Evolutionary conservation across 2,888 invertebrate species (phyloP).

Genomic region (Diabrotica balteata): DNA sequence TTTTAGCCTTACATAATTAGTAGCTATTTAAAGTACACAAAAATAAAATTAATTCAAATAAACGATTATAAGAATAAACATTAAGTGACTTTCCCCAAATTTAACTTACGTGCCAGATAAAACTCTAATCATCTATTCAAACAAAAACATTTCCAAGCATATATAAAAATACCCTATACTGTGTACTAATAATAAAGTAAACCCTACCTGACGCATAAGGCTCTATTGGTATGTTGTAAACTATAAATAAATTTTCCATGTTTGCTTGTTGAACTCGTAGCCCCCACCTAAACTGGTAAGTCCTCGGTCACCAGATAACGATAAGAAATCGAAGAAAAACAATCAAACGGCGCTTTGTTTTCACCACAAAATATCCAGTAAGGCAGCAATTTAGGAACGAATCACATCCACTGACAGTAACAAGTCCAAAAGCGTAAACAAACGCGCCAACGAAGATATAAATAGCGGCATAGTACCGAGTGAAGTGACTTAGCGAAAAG

Average conservation of each 20-base stretch:
- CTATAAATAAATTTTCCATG: slow-evolving; percentile 23
- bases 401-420: neutral
- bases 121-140: too few species aligned
- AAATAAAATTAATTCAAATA: too few species aligned
- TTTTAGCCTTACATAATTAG: too few species aligned
- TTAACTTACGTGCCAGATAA: too few species aligned
- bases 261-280: slow-evolving; percentile 29
- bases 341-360: slow-evolving; percentile 33
- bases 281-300: slow-evolving; percentile 22
- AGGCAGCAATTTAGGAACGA: neutral
- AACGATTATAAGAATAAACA: too few species aligned
- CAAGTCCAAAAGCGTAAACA: neutral
- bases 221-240: too few species aligned
- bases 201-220: too few species aligned
- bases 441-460: neutral
- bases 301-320: slow-evolving; percentile 25
- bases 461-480: neutral
- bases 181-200: too few species aligned
- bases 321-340: slow-evolving; percentile 37
- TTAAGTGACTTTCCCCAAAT: too few species aligned
- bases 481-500: neutral
- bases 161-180: too few species aligned
- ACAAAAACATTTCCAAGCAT: too few species aligned
- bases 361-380: slow-evolving; percentile 8
- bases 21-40: too few species aligned